Conservation (phyloP, 2,113 vertebrate species). For the Salvelinus namaycush region DNA sequence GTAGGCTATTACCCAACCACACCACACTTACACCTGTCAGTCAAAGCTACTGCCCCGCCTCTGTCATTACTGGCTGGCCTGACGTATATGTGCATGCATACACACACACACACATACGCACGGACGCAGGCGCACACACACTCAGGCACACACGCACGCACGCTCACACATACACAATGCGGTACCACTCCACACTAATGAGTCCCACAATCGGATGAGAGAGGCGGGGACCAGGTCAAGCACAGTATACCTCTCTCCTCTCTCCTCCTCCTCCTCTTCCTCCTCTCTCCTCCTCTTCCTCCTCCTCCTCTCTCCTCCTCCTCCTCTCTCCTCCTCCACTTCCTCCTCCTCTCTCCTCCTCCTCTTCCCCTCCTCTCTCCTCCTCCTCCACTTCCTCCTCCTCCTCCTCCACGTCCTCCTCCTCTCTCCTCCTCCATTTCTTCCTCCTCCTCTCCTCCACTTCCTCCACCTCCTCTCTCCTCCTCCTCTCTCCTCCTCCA, state of each 20-base stretch:
- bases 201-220: constrained; percentile 48
- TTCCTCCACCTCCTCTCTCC: too few species aligned
- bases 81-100: not conserved
- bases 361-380: not conserved
- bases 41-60: constrained; percentile 35
- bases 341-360: not conserved
- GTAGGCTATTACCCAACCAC: constrained; percentile 24
- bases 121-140: not conserved
- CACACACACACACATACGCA: not conserved
- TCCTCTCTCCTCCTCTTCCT: too few species aligned
- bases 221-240: constrained; percentile 38
- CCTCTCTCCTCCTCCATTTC: not conserved
- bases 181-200: constrained; percentile 48
- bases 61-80: constrained; percentile 39
- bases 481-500: too few species aligned
- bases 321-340: too few species aligned
- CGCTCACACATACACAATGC: not conserved
- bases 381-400: not conserved
- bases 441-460: too few species aligned
- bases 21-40: constrained; percentile 47
- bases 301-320: too few species aligned
- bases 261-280: too few species aligned
- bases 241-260: constrained; percentile 10
- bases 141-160: not conserved
- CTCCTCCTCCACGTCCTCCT: too few species aligned